These are phyloP conservation scores for Amphipoea oculea DNA, from an alignment of 2,888 invertebrate species.

Conservation along the genomic window DNA sequence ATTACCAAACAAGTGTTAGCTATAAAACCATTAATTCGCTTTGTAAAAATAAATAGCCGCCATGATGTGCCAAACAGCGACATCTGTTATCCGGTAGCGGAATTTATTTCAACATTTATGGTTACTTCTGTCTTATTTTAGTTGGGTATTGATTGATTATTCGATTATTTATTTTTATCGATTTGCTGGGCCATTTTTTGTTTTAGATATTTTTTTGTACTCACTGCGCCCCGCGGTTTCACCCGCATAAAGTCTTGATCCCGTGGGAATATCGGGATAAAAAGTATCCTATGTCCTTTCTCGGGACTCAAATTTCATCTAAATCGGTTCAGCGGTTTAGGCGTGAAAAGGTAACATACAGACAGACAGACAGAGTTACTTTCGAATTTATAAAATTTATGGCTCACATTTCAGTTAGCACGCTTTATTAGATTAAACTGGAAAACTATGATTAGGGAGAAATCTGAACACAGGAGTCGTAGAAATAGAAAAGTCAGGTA, in stretches of 20 bases:
- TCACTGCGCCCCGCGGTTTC: no score
- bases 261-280: no score
- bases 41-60: conserved; percentile 70
- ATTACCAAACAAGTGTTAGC: conserved; percentile 68
- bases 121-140: conserved; percentile 65
- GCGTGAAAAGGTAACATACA: no score
- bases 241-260: no score
- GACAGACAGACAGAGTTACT: no score
- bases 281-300: no score
- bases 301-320: no score
- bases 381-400: no score
- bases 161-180: conserved; percentile 59
- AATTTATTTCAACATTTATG: conserved; percentile 63
- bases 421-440: background rate
- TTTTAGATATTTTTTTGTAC: conserved; percentile 19
- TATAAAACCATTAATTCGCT: conserved; percentile 63
- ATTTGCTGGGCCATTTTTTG: conserved; percentile 54
- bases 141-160: conserved; percentile 64
- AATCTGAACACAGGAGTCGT: background rate
- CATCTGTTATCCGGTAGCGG: conserved; percentile 71
- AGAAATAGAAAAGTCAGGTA: background rate
- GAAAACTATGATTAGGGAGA: background rate
- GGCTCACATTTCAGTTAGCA: background rate
- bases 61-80: conserved; percentile 65
- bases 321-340: no score